Evolutionary conservation across 2,797 vertebrate genomes (phyloP).

Genomic region (Orestias chungarensis): DNA sequence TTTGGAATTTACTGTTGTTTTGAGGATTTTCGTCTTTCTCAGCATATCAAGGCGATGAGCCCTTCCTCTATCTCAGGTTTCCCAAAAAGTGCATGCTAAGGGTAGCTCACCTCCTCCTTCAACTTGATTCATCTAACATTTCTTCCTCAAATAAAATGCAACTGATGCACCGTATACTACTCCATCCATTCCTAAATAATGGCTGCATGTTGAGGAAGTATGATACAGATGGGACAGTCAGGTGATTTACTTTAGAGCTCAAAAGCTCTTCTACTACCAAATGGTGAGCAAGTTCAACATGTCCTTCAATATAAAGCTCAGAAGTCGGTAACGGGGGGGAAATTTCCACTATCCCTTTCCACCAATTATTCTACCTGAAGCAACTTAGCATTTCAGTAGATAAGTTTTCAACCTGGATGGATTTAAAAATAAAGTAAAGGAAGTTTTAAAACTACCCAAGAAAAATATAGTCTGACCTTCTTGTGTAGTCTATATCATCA

Average conservation of each 20-base stretch:
- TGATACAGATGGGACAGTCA: background rate
- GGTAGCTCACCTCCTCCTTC: background rate
- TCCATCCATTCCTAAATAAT: too few species aligned
- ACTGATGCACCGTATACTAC: background rate
- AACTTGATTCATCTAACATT: background rate
- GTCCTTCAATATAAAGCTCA: slow-evolving; percentile 9
- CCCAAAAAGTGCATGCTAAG: background rate
- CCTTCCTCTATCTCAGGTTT: background rate
- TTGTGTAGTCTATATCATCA: too few species aligned
- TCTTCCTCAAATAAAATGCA: background rate
- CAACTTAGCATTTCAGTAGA: slow-evolving; percentile 15
- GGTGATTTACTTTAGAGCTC: slow-evolving; percentile 12
- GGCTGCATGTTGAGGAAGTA: background rate
- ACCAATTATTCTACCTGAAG: slow-evolving; percentile 4
- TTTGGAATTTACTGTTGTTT: slow-evolving; percentile 11
- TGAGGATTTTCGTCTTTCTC: slow-evolving; percentile 18
- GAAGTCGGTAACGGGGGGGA: background rate
- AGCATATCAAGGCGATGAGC: slow-evolving; percentile 11
- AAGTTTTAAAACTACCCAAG: background rate
- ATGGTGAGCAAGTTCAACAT: slow-evolving; percentile 14
- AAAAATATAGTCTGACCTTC: too few species aligned
- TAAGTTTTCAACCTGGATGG: slow-evolving; percentile 39
- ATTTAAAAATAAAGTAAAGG: slow-evolving; percentile 9
- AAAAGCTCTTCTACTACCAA: slow-evolving; percentile 11
- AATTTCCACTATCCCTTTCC: slow-evolving; percentile 23